These are phyloP conservation scores for Onychomys arenicola DNA, from an alignment of 2,797 vertebrate genomes.

Conservation along the genomic window DNA sequence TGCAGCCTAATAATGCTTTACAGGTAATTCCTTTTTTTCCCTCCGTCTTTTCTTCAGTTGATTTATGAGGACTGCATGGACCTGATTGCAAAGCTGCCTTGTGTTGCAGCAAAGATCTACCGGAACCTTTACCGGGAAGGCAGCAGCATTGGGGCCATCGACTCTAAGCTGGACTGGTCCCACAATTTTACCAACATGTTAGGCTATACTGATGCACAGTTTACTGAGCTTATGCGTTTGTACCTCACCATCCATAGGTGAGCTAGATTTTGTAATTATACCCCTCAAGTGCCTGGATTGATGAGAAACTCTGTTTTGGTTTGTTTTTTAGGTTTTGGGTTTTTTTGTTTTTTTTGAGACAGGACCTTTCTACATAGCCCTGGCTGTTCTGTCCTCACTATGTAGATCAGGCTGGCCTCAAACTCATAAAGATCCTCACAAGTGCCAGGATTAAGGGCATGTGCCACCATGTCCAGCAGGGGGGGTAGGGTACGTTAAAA, in stretches of 20 bases:
- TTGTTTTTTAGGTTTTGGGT: neutral
- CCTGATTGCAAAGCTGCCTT: constrained; percentile 97
- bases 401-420: neutral
- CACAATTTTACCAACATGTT: constrained; percentile 99
- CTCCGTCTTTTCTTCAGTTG: constrained; percentile 86
- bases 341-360: neutral
- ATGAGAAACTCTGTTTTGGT: neutral
- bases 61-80: constrained; percentile 98
- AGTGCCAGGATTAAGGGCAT: neutral
- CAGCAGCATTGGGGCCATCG: constrained; percentile 98
- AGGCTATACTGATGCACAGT: constrained; percentile 95
- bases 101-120: constrained; percentile 98
- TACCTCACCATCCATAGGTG: constrained; percentile 99
- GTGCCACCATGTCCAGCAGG: neutral
- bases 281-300: neutral
- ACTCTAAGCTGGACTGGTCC: constrained; percentile 97
- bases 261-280: neutral
- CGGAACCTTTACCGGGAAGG: constrained; percentile 97
- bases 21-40: neutral
- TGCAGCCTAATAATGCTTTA: constrained; percentile 41
- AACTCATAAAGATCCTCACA: neutral
- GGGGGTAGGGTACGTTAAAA: neutral
- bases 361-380: neutral
- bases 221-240: constrained; percentile 98
- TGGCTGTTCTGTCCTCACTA: neutral